Base-by-base conservation (phyloP, 2,113 vertebrate genomes). In the Ascaphus truei region DNA sequence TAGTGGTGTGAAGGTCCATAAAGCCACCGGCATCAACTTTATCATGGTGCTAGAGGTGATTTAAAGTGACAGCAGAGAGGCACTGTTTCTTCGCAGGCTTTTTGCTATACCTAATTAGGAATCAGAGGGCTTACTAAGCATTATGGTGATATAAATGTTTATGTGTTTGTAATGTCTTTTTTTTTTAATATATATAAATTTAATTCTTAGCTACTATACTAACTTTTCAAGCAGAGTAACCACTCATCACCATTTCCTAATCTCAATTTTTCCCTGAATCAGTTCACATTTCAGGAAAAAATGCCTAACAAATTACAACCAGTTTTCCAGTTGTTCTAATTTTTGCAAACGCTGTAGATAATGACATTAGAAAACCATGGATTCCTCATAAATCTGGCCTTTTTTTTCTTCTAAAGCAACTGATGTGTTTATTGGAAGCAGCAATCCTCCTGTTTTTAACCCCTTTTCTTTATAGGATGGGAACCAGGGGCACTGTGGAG, bases 1-100 rank as follows among this genome's bases (percentile, higher is more conserved):
- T 20, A 67, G 7, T 36, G 12, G 73, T 43, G 20, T 37, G 30
- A 68, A 80, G n/a, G 34, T 72, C 72, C 51, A 50, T 51, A 63
- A 73, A 1, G 1, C 2, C 64, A 29, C 36, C 47, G 41, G 59
- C 39, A 68, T 1, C 52, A 50, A 55, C 20, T 26, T 33, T 8
- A 77, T 57, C 48, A 55, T 0, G 7, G 3, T 2, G 6, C 12
- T 33, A 55, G 0, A 33, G 3, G 1, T n/a, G 26, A 37, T 8
- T 72, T 2, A 59, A 73, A 72, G 36, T 33, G 22, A 25, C 48
- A 60, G 29, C 69, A 15, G 2, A 11, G 53, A 47, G 18, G 43
- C 57, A 31, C 3, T 11, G 9, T 16, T 11, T 71, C 55, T 68
- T 36, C 52, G 23, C 3, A n/a, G 20, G 25, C 9, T 29, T 27